Conservation (phyloP, 1,140 invertebrate species). For the Leptinotarsa undecemlineata region DNA sequence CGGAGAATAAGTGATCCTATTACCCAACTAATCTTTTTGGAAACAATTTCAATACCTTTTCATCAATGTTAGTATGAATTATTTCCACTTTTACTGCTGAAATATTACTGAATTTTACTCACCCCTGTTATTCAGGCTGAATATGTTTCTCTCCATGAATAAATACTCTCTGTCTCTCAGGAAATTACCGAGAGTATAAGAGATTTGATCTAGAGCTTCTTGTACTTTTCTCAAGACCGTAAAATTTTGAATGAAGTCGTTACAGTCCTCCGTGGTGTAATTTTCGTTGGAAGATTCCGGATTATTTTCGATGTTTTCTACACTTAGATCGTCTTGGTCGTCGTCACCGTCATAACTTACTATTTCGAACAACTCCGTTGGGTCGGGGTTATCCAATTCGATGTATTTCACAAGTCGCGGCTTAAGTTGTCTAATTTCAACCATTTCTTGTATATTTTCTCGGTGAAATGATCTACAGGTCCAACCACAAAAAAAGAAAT, state of each 20-base stretch:
- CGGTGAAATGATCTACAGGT: neutral
- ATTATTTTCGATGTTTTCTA: neutral
- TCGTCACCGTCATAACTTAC: neutral
- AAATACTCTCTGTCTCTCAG: neutral
- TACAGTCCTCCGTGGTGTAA: neutral
- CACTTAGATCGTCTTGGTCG: neutral
- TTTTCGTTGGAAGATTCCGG: neutral
- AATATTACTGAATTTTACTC: neutral
- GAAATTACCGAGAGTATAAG: neutral
- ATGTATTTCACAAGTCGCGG: neutral
- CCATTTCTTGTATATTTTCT: constrained; percentile 10
- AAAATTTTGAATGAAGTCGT: neutral
- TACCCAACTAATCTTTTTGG: too few species aligned
- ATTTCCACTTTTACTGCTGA: neutral
- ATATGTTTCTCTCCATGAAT: constrained; percentile 16
- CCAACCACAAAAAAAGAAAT: neutral
- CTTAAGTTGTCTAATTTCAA: constrained; percentile 5
- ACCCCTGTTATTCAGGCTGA: constrained; percentile 11
- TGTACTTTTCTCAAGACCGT: neutral
- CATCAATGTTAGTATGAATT: too few species aligned
- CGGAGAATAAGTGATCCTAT: too few species aligned
- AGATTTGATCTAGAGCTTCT: neutral
- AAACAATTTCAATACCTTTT: too few species aligned
- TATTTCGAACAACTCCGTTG: neutral
- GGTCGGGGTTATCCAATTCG: neutral